Conservation (phyloP, 2,888 invertebrate species). For the Scaptomyza tumidula region DNA sequence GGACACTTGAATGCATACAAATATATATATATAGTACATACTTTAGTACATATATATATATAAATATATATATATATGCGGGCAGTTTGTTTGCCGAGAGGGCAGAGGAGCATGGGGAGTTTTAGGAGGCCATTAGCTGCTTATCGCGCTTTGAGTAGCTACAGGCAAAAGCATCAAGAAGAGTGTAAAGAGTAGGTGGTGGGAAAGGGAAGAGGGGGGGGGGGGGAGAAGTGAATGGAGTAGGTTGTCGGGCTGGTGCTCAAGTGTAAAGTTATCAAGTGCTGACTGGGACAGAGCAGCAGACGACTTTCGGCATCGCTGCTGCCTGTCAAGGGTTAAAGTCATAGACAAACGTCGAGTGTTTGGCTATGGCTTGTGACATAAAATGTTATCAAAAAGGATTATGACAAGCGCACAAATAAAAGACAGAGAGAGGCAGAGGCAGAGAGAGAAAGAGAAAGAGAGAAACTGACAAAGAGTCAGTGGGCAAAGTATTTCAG, state of each 20-base stretch:
- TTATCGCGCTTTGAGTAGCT: conserved; percentile 71
- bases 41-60: neutral
- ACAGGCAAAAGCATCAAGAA: conserved; percentile 16
- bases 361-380: conserved; percentile 76
- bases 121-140: conserved; percentile 69
- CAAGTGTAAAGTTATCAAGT: conserved; percentile 78
- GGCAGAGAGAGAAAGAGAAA: neutral
- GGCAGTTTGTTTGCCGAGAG: conserved; percentile 51
- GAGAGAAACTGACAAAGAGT: conserved; percentile 8
- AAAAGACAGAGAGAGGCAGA: conserved; percentile 1
- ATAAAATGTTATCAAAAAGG: conserved; percentile 79
- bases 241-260: conserved; percentile 30
- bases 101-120: conserved; percentile 14
- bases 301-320: conserved; percentile 21
- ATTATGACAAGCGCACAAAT: conserved; percentile 70
- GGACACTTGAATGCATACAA: conserved; percentile 22
- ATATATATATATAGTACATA: neutral
- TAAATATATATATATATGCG: conserved; percentile 35
- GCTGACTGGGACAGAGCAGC: conserved; percentile 51
- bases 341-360: conserved; percentile 73
- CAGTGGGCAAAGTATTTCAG: conserved; percentile 56
- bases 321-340: conserved; percentile 71
- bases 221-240: neutral
- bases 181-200: no score
- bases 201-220: no score